A percentile compares a stretch with the other conserved stretches of the same genome.
Conservation (phyloP, 2,888 invertebrate genomes). For the Synanthedon tipuliformis region DNA sequence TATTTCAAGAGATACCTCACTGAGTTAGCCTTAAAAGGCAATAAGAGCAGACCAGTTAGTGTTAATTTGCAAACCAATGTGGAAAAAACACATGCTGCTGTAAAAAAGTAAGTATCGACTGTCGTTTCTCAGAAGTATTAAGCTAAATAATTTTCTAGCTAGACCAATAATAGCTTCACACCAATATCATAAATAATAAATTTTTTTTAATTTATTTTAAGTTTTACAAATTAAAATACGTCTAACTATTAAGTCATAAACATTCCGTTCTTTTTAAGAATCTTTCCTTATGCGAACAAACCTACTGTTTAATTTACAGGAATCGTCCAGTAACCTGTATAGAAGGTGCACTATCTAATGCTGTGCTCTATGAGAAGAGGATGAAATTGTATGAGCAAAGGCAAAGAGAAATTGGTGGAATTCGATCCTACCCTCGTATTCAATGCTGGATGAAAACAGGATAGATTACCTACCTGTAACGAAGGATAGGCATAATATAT, state of each 20-base stretch:
- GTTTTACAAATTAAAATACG: no score
- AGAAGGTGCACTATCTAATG: conserved; percentile 71
- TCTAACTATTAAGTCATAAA: no score
- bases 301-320: conserved; percentile 17
- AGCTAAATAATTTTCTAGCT: no score
- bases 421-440: conserved; percentile 43
- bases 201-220: no score
- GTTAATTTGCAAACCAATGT: conserved; percentile 28
- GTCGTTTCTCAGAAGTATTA: neutral
- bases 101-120: conserved; percentile 16
- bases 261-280: no score
- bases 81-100: conserved; percentile 24
- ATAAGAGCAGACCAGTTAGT: conserved; percentile 40
- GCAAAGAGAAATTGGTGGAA: conserved; percentile 23
- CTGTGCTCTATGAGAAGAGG: conserved; percentile 62
- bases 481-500: no score
- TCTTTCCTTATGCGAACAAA: no score
- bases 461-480: neutral
- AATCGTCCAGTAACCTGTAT: conserved; percentile 68
- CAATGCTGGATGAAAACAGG: conserved; percentile 39
- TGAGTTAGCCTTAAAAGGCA: conserved; percentile 62
- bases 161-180: no score
- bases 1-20: conserved; percentile 73
- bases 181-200: no score
- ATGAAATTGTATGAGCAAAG: conserved; percentile 37